A percentile compares a stretch with the other conserved stretches of the same genome.
Evolutionary conservation across 2,797 vertebrate species (phyloP).

Genomic region (Ceryle rudis): DNA sequence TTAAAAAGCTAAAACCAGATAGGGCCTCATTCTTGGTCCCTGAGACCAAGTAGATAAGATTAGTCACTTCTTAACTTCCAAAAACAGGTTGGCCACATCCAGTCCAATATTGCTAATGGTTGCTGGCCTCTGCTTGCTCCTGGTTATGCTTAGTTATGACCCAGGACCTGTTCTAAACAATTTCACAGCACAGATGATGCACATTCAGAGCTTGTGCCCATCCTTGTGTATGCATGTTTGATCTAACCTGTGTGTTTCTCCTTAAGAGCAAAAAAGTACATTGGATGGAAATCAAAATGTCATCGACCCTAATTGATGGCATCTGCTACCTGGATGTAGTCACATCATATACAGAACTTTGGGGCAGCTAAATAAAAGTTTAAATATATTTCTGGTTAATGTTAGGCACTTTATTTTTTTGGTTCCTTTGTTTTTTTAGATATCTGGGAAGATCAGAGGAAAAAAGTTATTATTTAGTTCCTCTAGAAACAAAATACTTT

Average conservation of each 20-base stretch:
- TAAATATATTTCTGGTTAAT: neutral
- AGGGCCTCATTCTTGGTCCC: neutral
- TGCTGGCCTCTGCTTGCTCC: neutral
- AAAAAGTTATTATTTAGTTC: neutral
- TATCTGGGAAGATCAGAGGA: neutral
- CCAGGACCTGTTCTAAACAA: neutral
- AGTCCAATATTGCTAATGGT: neutral
- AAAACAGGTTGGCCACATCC: neutral
- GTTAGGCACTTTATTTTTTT: neutral
- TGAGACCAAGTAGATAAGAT: neutral
- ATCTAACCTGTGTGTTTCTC: neutral
- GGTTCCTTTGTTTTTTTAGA: neutral
- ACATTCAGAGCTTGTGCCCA: neutral
- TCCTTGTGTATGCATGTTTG: neutral
- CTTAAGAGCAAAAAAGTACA: neutral
- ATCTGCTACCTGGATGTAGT: neutral
- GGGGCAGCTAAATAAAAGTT: neutral
- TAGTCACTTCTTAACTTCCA: rapidly evolving
- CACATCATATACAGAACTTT: no score
- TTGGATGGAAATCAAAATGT: neutral
- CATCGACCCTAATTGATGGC: neutral
- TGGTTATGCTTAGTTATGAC: neutral
- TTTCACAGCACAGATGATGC: neutral
- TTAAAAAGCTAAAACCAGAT: neutral
- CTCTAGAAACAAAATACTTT: neutral